A percentile compares a stretch with the other conserved stretches of the same genome.
phyloP scores from a whole-genome alignment of 2,888 invertebrate genomes.

The Operophtera brumata region DNA sequence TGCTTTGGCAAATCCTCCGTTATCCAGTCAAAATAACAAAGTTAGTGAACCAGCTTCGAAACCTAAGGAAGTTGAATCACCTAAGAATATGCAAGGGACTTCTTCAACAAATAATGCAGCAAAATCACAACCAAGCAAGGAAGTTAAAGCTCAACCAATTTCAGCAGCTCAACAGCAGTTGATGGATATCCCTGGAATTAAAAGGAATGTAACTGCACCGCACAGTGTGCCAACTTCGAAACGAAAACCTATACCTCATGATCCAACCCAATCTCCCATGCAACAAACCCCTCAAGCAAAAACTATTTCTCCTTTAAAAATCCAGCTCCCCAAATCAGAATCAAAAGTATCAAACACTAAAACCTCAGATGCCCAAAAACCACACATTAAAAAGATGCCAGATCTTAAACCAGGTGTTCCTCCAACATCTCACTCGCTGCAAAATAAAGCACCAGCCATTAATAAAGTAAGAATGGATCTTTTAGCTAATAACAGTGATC shows the following conservation, averaged over 20 bases:
- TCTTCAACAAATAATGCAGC: slow-evolving; percentile 21
- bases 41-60: slow-evolving; percentile 39
- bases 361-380: slow-evolving; percentile 43
- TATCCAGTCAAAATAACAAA: slow-evolving; percentile 37
- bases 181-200: slow-evolving; percentile 52
- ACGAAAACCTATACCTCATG: slow-evolving; percentile 67
- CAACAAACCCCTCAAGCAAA: slow-evolving; percentile 47
- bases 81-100: slow-evolving; percentile 20
- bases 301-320: slow-evolving; percentile 66
- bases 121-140: slow-evolving; percentile 40
- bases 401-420: slow-evolving; percentile 68
- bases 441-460: slow-evolving; percentile 55
- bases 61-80: slow-evolving; percentile 34
- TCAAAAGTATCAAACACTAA: slow-evolving; percentile 38
- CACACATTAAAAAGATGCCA: slow-evolving; percentile 64
- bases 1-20: slow-evolving; percentile 27
- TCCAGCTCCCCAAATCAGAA: slow-evolving; percentile 66
- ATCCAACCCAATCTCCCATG: slow-evolving; percentile 35
- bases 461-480: slow-evolving; percentile 74
- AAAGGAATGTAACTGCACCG: slow-evolving; percentile 52
- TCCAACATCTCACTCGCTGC: slow-evolving; percentile 40
- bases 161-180: slow-evolving; percentile 33
- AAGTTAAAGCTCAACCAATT: slow-evolving; percentile 44
- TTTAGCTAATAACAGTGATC: slow-evolving; percentile 74
- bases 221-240: slow-evolving; percentile 68